phyloP scores from a whole-genome alignment of 2,888 invertebrate genomes.

The Dynastes tityus region DNA sequence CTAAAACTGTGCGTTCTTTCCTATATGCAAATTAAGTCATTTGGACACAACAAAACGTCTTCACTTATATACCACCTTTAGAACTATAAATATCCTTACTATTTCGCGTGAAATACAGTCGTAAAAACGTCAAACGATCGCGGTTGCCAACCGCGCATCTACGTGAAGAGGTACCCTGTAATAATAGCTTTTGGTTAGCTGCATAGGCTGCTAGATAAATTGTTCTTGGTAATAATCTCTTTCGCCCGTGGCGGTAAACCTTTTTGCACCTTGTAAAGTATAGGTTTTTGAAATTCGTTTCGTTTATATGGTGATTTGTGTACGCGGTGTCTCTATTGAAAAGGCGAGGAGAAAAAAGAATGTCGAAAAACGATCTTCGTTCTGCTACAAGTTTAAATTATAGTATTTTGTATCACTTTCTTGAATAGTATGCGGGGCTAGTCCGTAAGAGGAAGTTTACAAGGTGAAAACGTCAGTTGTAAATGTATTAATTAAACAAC shows the following conservation, averaged over 20 bases:
- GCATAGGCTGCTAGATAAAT: not conserved
- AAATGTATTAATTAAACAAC: no score
- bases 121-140: constrained; percentile 22
- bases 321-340: not conserved
- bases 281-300: constrained; percentile 26
- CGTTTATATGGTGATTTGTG: not conserved
- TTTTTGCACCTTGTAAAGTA: constrained; percentile 50
- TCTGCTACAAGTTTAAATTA: no score
- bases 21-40: no score
- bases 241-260: constrained; percentile 40
- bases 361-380: no score
- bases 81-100: no score
- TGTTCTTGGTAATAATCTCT: constrained; percentile 41
- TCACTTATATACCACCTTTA: constrained; percentile 11
- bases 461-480: no score
- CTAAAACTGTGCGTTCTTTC: no score
- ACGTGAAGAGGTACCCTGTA: not conserved
- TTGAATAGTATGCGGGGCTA: no score
- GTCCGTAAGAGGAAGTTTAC: no score
- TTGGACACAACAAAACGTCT: no score
- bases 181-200: not conserved
- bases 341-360: no score
- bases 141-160: not conserved
- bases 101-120: not conserved
- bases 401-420: no score